Percentiles rank a stretch among this genome's conserved stretches.
phyloP scores from a whole-genome alignment of 2,888 invertebrate genomes.

The Amphipyra tragopoginis region DNA sequence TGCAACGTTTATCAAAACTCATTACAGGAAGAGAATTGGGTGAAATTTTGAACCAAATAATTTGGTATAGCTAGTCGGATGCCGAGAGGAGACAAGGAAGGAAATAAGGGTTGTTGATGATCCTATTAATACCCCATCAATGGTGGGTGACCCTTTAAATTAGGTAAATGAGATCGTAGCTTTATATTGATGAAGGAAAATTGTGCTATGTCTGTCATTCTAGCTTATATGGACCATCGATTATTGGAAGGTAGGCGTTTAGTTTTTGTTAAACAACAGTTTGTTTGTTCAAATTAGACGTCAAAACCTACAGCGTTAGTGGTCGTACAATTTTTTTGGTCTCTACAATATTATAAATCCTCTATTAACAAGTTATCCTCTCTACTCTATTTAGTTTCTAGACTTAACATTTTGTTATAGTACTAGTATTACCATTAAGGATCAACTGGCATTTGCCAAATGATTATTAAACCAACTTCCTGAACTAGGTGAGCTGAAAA shows the following conservation, averaged over 20 bases:
- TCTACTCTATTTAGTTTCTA: too few species aligned
- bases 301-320: too few species aligned
- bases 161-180: constrained; percentile 42
- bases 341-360: too few species aligned
- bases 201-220: neutral
- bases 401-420: too few species aligned
- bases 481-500: too few species aligned
- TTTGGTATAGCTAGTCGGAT: constrained; percentile 16
- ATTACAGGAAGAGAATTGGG: constrained; percentile 25
- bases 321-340: too few species aligned
- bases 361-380: too few species aligned
- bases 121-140: constrained; percentile 42
- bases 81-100: constrained; percentile 31
- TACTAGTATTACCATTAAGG: too few species aligned
- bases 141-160: constrained; percentile 42
- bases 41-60: constrained; percentile 37
- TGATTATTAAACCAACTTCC: too few species aligned
- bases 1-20: constrained; percentile 8
- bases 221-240: neutral
- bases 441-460: too few species aligned
- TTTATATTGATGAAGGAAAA: constrained; percentile 21
- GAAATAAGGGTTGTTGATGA: constrained; percentile 41
- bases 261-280: too few species aligned
- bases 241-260: neutral
- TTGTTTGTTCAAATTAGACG: too few species aligned